Conservation (phyloP, 2,888 invertebrate species). For the Diplazon laetatorius region DNA sequence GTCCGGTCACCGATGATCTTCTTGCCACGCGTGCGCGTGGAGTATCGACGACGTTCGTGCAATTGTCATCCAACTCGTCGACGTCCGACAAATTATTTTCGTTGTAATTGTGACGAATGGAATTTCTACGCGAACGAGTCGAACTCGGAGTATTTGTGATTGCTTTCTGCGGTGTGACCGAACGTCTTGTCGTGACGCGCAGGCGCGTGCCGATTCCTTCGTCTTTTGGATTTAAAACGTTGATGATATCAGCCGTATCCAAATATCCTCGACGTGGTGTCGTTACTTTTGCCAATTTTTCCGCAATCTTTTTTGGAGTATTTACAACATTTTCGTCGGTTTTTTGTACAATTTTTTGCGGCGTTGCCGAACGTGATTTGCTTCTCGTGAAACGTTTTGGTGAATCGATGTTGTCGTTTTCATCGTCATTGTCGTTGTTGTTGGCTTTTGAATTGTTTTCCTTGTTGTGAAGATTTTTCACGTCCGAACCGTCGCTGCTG, state of each 20-base stretch:
- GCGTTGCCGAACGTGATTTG: conserved; percentile 11
- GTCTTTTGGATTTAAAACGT: not conserved
- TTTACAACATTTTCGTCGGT: not conserved
- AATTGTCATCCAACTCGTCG: not conserved
- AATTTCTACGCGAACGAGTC: conserved; percentile 8
- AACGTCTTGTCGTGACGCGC: no score
- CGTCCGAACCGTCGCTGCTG: not conserved
- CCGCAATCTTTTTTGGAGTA: conserved; percentile 7
- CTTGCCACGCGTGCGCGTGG: not conserved
- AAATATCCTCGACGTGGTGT: conserved; percentile 12
- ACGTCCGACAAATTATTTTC: not conserved
- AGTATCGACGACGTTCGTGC: no score
- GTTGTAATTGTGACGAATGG: not conserved
- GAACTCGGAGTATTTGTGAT: conserved; percentile 17
- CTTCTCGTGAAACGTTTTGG: not conserved
- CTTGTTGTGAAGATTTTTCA: conserved; percentile 17
- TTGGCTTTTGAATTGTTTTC: conserved; percentile 28
- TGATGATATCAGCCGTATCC: not conserved
- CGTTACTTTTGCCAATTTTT: not conserved
- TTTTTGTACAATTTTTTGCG: not conserved
- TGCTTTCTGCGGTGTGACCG: conserved; percentile 18
- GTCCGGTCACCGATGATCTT: not conserved
- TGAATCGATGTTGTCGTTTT: not conserved
- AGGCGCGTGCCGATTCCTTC: not conserved
- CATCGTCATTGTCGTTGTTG: not conserved